Conservation (phyloP, 1,140 invertebrate species). For the Danaus plexippus region DNA sequence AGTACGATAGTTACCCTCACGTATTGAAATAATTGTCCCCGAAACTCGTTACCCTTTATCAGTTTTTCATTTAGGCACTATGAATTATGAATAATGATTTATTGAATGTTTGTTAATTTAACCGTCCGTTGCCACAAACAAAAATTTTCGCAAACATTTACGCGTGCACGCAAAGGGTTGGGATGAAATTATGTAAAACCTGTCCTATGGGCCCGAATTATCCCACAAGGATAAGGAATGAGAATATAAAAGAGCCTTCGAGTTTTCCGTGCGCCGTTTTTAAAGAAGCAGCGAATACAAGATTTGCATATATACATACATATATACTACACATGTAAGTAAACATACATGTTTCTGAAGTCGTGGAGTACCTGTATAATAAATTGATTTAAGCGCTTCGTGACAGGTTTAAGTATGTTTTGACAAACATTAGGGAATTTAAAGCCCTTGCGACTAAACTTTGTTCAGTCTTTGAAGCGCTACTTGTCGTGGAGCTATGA, state of each 20-base stretch:
- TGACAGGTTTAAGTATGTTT: conserved; percentile 67
- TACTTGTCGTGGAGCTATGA: conserved; percentile 32
- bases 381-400: conserved; percentile 67
- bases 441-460: conserved; percentile 55
- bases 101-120: conserved; percentile 54
- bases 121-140: conserved; percentile 37
- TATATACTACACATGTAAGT: conserved; percentile 31
- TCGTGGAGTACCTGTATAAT: conserved; percentile 59
- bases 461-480: conserved; percentile 36
- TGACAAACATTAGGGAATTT: conserved; percentile 67
- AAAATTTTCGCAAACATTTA: conserved; percentile 32
- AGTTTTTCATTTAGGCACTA: conserved; percentile 51
- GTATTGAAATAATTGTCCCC: conserved; percentile 57
- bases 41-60: conserved; percentile 52
- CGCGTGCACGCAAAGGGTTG: conserved; percentile 45
- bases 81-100: conserved; percentile 30
- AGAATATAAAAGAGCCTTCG: conserved; percentile 67
- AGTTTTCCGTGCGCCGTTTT: conserved; percentile 62
- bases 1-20: conserved; percentile 52
- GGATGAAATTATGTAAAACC: conserved; percentile 66
- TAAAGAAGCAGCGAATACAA: conserved; percentile 51
- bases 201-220: conserved; percentile 64
- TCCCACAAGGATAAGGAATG: conserved; percentile 62
- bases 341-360: conserved; percentile 50
- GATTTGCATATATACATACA: conserved; percentile 52